Base-by-base conservation (phyloP, 2,797 vertebrate species). In the Neosilurus hyrtlii region DNA sequence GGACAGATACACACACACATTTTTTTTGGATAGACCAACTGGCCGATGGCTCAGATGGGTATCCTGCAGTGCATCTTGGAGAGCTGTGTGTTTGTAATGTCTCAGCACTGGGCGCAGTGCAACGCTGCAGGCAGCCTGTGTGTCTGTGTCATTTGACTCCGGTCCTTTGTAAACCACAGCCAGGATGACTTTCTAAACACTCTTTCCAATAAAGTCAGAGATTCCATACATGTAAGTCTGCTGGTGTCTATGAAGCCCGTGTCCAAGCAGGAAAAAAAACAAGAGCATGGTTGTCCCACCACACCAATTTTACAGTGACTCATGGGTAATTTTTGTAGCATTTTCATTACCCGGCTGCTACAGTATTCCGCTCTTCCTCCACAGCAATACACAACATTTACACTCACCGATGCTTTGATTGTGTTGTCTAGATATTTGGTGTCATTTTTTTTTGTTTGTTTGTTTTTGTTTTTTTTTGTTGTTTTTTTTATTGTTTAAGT, bases 141-240 rank as follows among this genome's bases (percentile, higher is more conserved):
- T 14, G n/a, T 65, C 61, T 65, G 61, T 82, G 81, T 67, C 30
- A 75, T 75, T 81, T 76, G 70, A 87, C 54, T 83, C 83, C 67
- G 74, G 30, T 67, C 3, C 66, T 81, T 35, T 79, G 56, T 83
- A 68, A 86, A 84, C 52, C 82, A 63, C 77, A 66, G 30, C n/a
- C 54, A 52, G n/a, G 59, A 37, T 24, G n/a, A 52, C n/a, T 43
- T 81, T 68, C n/a, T 57, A 51, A 52, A 78, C 16, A 52, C 54
- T 62, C 80, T 74, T 0, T 70, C 56, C 24, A 49, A 66, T 63
- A 24, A 18, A 77, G 84, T 87, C 82, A 83, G 56, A 79, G 63
- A 67, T 81, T 67, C 22, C 18, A 26, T 77, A 37, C 56, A 61
- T 76, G 11, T 76, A 59, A 66, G 49, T 59, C 54, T 79, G 73